Evolutionary conservation across 1,140 invertebrate species (phyloP), one percentile per base, ranked within the genome.

Genomic region (Coelopa frigida): DNA sequence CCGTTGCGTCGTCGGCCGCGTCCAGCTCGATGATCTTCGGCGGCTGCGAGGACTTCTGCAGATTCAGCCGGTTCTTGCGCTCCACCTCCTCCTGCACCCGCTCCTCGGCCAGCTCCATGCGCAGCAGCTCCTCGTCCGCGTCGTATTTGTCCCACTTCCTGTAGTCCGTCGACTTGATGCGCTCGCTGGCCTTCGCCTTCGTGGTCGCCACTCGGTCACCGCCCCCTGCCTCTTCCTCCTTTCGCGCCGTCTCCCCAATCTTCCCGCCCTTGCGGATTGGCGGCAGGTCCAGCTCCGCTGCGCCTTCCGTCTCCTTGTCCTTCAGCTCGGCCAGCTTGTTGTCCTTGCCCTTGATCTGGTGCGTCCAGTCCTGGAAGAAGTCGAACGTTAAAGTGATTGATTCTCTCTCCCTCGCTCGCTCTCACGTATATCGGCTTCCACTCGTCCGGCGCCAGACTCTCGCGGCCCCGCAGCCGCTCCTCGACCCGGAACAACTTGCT

Each of bases 81-180:
- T 73, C 72, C 0, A 49, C 52, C 49, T 75, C 55, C 47, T 69
- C 62, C 49, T 69, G 68, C 4, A 59, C 42, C 21, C 71, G 71
- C 39, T 82, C 77, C 41, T 81, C 77, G 24, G 72, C 68, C 26
- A 84, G 56, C 46, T 84, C 82, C 58, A 82, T 76, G 51, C 78
- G 79, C 37, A 78, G 65, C 7, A 82, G 57, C 65, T 84, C 83
- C 11, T 73, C 75, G 40, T 85, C 82, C 2, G 75, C 75, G 59
- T 84, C 81, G 56, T 79, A 84, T 60, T 82, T 82, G 56, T 84
- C 78, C 83, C 83, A 85, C 46, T 75, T 72, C 2, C 55, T 59
- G 50, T 84, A 84, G 53, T 84, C 79, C 5, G 72, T 80, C 10
- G 75, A 72, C 20, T 48, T 48, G 15, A 48, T 48, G 3, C 33